These are phyloP conservation scores for Coreoperca whiteheadi DNA, from an alignment of 2,113 vertebrate species.

Conservation along the genomic window DNA sequence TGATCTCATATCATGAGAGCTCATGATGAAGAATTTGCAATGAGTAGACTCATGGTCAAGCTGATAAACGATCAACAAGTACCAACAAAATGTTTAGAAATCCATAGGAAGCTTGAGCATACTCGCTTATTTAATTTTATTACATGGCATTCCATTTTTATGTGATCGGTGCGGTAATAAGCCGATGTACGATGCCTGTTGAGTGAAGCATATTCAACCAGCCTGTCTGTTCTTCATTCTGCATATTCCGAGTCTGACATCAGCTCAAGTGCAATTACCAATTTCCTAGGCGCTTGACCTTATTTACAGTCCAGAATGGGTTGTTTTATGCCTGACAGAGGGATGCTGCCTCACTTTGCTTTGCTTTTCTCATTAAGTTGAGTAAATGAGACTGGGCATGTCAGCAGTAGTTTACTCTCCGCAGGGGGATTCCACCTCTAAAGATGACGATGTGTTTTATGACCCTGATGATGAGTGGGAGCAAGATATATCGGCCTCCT, in stretches of 20 bases:
- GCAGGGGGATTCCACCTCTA: conserved; percentile 85
- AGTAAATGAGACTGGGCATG: conserved; percentile 61
- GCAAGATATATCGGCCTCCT: conserved; percentile 88
- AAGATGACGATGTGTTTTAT: conserved; percentile 92
- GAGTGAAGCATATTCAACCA: conserved; percentile 21
- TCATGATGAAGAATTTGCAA: not conserved
- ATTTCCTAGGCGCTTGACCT: conserved; percentile 55
- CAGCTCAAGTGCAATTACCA: conserved; percentile 26
- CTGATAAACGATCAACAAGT: not conserved
- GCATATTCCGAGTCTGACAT: conserved; percentile 47
- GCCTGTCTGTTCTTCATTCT: conserved; percentile 36
- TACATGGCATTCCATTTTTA: too few species aligned
- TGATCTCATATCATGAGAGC: not conserved
- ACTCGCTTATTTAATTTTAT: not conserved
- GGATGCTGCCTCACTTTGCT: conserved; percentile 48
- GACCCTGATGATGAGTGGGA: conserved; percentile 96
- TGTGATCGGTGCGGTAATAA: not conserved
- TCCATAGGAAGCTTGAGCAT: not conserved
- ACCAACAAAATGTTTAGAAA: not conserved
- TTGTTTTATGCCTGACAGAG: conserved; percentile 61
- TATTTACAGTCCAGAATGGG: conserved; percentile 59
- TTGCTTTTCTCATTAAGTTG: conserved; percentile 71
- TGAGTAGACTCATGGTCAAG: not conserved
- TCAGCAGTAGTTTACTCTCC: conserved; percentile 72
- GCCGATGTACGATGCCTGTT: conserved; percentile 1